Base-by-base conservation (phyloP, 2,888 invertebrate genomes). In the Dendrolimus houi region DNA sequence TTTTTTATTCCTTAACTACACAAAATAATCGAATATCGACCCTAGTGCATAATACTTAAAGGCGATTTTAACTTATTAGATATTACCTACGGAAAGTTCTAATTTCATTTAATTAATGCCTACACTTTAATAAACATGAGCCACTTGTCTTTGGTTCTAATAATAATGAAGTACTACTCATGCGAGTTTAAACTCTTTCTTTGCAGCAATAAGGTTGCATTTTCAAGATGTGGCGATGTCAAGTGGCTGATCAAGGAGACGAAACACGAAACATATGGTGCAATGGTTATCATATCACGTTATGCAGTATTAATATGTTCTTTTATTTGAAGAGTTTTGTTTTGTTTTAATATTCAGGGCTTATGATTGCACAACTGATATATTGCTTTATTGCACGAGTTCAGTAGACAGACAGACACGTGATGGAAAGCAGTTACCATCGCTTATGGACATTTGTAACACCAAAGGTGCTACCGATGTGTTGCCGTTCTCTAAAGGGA, bases 51-150 rank as follows among this genome's bases (percentile, higher is more conserved):
- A 29, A 6, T 6, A 29, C 0, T 29, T 47, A 47, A 47, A 47
- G 9, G 0, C 12, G 9, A 47, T 10, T 47, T 47, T 47, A 12
- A 9, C 0, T 47, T 47, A 12, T 47, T 10, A 10, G 12, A 47
- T 47, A 47, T 9, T 47, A 47, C 47, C 9, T 29, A 29, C 29
- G 14, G 29, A 42, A 52, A 58, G 56, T 53, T 75, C 70, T 68
- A 68, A 73, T 75, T 73, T 73, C 64, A 68, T 68, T 71, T 74
- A 75, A 75, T 75, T 72, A 69, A 68, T 68, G 70, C 68, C 63
- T 71, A 69, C 73, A 69, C 72, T 75, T 72, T 65, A 63, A 67
- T 69, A 47, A 69, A 68, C 63, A 68, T 60, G 66, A 66, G 69
- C 69, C 72, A 75, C 75, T 75, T 75, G 72, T 74, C 68, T 70